Evolutionary conservation across 2,888 invertebrate genomes (phyloP).

Genomic region (Rhabditoides inermis): DNA sequence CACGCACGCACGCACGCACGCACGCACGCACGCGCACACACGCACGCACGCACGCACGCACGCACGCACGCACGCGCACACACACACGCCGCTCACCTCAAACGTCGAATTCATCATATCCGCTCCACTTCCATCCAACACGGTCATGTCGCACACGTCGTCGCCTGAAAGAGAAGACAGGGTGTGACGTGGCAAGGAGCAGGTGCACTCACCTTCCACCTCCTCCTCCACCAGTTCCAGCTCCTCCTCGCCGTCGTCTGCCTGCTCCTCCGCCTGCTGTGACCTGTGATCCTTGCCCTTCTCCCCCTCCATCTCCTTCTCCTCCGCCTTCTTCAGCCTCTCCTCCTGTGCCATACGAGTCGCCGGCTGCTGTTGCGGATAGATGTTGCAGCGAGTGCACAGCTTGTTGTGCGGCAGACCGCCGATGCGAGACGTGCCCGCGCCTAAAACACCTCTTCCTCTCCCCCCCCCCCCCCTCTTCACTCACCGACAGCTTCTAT

Average conservation of each 20-base stretch:
- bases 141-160: no score
- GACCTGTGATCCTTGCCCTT: not conserved
- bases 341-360: no score
- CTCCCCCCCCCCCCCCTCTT: no score
- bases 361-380: conserved; percentile 17
- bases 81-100: no score
- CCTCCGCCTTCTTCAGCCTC: conserved; percentile 1
- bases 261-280: not conserved
- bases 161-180: no score
- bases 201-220: not conserved
- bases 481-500: conserved; percentile 23
- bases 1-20: no score
- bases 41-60: no score
- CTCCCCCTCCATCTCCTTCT: not conserved
- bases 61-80: no score
- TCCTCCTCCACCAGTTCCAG: not conserved
- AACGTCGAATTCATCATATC: no score
- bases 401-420: conserved; percentile 47
- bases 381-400: conserved; percentile 45
- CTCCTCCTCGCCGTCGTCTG: not conserved
- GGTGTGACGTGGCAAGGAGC: no score
- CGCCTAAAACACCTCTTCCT: conserved; percentile 18
- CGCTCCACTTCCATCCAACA: no score
- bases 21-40: no score
- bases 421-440: conserved; percentile 37